phyloP scores from a whole-genome alignment of 2,888 invertebrate species.

The Callinectes sapidus region DNA sequence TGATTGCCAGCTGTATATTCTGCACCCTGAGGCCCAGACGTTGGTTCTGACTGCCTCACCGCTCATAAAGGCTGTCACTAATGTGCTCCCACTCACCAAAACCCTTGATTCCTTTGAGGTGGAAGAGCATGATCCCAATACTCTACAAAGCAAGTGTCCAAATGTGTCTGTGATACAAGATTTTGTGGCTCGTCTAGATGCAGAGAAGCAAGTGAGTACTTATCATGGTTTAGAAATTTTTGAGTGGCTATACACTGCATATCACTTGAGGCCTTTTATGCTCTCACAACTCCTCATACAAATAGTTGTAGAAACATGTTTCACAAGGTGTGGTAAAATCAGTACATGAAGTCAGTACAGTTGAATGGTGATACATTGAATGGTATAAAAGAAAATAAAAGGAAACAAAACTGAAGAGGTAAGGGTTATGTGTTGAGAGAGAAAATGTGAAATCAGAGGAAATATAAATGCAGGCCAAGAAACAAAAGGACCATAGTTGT shows the following conservation, averaged over 20 bases:
- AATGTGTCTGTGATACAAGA: conserved; percentile 81
- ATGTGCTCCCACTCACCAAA: conserved; percentile 88
- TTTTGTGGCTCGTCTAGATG: conserved; percentile 75
- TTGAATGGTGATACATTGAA: too few relatives aligned
- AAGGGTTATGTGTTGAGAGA: too few relatives aligned
- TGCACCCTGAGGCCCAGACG: conserved; percentile 83
- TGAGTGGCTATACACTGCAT: neutral
- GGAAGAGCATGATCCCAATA: conserved; percentile 82
- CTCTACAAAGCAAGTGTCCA: conserved; percentile 81
- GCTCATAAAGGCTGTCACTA: conserved; percentile 91
- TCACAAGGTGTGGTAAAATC: too few relatives aligned
- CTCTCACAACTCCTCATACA: too few relatives aligned
- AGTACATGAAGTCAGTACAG: too few relatives aligned
- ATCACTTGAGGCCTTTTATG: neutral
- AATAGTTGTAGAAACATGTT: too few relatives aligned
- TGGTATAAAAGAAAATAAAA: too few relatives aligned
- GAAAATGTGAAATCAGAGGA: neutral
- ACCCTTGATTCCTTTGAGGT: conserved; percentile 91
- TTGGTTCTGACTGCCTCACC: conserved; percentile 89
- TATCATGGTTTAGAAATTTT: neutral
- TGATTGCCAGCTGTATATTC: conserved; percentile 79
- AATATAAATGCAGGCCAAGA: too few relatives aligned
- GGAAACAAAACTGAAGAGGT: too few relatives aligned
- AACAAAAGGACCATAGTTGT: too few relatives aligned
- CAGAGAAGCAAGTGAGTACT: conserved; percentile 75